Conservation (phyloP, 2,797 vertebrate species). For the Sebastes diploproa region DNA sequence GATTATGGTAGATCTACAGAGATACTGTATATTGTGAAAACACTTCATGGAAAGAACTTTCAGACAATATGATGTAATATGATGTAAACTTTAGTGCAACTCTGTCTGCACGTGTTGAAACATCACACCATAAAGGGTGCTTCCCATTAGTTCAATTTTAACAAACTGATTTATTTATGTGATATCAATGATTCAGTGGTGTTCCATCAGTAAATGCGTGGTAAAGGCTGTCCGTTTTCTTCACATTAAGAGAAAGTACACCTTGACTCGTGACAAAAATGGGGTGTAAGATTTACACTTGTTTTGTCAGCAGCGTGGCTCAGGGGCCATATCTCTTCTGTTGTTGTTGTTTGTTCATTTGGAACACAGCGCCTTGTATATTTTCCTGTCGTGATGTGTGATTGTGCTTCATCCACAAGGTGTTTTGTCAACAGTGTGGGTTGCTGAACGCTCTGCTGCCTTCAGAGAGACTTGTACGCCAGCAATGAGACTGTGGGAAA, state of each 20-base stretch:
- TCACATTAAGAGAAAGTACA: conserved; percentile 42
- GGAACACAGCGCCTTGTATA: conserved; percentile 43
- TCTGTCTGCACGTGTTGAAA: conserved; percentile 34
- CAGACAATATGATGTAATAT: conserved; percentile 47
- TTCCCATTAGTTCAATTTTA: conserved; percentile 5
- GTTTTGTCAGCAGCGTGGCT: conserved; percentile 38
- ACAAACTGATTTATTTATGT: conserved; percentile 19
- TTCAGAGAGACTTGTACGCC: conserved; percentile 28
- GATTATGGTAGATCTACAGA: conserved; percentile 23
- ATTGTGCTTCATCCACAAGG: conserved; percentile 62
- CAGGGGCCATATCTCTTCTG: conserved; percentile 30
- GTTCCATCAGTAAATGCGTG: conserved; percentile 30
- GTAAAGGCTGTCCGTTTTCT: conserved; percentile 41
- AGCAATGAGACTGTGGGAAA: conserved; percentile 23
- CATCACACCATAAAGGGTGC: conserved; percentile 12
- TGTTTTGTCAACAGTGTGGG: conserved; percentile 62
- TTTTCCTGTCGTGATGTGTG: conserved; percentile 40
- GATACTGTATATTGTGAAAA: conserved; percentile 35
- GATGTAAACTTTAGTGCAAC: conserved; percentile 27
- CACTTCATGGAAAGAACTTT: conserved; percentile 22
- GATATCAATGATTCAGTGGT: conserved; percentile 56
- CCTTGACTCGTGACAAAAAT: conserved; percentile 40
- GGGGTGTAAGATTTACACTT: conserved; percentile 43
- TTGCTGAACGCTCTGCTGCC: conserved; percentile 41
- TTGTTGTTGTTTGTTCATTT: conserved; percentile 50